Conservation (phyloP, 23 tunicate species). For the Halocynthia aurantium region DNA sequence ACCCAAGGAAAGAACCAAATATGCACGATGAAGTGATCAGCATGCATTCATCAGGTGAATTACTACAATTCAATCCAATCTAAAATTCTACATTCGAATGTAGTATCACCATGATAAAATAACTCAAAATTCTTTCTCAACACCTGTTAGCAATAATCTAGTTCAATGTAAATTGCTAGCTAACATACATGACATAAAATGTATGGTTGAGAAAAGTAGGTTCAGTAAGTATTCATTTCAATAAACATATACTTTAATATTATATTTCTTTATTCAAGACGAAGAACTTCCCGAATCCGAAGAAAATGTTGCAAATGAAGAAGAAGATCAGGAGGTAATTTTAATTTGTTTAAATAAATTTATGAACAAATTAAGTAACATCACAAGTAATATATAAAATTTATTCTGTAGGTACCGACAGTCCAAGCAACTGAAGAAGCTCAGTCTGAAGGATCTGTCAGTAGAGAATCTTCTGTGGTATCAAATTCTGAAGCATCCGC, state of each 20-base stretch:
- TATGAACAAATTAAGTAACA: too few relatives aligned
- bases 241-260: too few relatives aligned
- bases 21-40: conserved; percentile 9
- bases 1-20: background rate
- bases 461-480: background rate
- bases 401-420: too few relatives aligned
- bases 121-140: background rate
- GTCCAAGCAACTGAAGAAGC: background rate
- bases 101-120: too few relatives aligned
- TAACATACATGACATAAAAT: too few relatives aligned
- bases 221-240: too few relatives aligned
- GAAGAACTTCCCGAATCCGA: background rate
- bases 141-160: background rate
- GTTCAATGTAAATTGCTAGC: too few relatives aligned
- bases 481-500: conserved; percentile 4
- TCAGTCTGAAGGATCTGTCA: background rate
- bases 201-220: too few relatives aligned
- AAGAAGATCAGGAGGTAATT: background rate
- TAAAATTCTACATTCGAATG: background rate
- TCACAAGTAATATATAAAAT: too few relatives aligned
- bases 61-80: background rate
- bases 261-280: background rate
- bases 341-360: too few relatives aligned
- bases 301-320: conserved; percentile 4
- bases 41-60: conserved; percentile 3